Base-by-base conservation (phyloP, 2,888 invertebrate genomes). In the Acrocyrtus sp. region DNA sequence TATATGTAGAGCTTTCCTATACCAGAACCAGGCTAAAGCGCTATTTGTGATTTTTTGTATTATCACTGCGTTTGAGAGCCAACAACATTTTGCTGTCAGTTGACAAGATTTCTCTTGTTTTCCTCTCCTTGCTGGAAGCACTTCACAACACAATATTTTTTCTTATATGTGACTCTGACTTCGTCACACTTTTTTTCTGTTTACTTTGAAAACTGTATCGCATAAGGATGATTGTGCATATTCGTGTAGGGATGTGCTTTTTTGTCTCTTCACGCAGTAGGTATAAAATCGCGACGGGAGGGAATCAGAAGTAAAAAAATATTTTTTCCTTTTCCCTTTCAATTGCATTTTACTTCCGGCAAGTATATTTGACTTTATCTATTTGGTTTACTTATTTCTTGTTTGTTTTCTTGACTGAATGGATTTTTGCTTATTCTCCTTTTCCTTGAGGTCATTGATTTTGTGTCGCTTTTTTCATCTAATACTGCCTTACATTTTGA, bases 271-370 rank as follows among this genome's bases (percentile, higher is more conserved):
- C n/a, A n/a, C n/a, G n/a, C n/a, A n/a, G n/a, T n/a, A n/a, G n/a
- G n/a, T n/a, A n/a, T n/a, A n/a, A n/a, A 62, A 19, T n/a, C 62
- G 19, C 54, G 66, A 43, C 57, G 34, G 57, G 24, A 15, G 22
- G 48, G 41, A 68, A 56, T 57, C 60, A 60, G 27, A 26, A 53
- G 51, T 15, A 19, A 47, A 61, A 61, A 68, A 43, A 29, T 24
- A n/a, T n/a, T n/a, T n/a, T n/a, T n/a, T n/a, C 27, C 50, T 56
- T 66, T 58, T 3, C 58, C 26, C 34, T 43, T 65, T 58, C 72
- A 54, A 63, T 72, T 72, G 72, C 65, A 58, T 10, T 58, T 54
- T 56, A 47, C 70, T 75, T 67, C 62, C 57, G 72, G 62, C 67
- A 47, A 69, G 19, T 53, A n/a, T n/a, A 22, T 12, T 45, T 48